Evolutionary conservation across 2,113 vertebrate species (phyloP), one percentile per base, ranked within the genome.

Genomic region (Orientallactaga bullata): DNA sequence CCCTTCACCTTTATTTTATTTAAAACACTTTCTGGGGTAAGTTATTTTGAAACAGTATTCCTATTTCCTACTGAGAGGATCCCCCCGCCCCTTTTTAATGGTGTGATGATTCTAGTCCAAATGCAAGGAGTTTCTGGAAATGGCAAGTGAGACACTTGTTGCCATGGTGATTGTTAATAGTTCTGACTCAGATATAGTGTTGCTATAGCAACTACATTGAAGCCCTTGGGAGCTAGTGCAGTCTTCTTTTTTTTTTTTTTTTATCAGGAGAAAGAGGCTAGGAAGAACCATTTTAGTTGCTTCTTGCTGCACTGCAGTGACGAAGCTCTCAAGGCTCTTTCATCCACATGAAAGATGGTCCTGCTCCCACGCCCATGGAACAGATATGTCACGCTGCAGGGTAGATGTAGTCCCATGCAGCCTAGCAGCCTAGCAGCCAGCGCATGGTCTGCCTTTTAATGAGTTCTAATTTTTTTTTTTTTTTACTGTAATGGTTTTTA

Each of bases 131-230:
- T 97, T 91, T 97, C 98, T 97, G 97, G 94, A 98, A 98, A 98
- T 97, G 98, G 98, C 98, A 98, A 98, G 97, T 96, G 98, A 98
- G 96, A 97, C 98, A 98, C 98, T 98, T 98, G 98, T 98, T 98
- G 98, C 98, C 98, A 98, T 98, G 98, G 98, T 97, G 98, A 98
- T 97, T 88, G 97, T 96, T 98, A 98, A 98, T 98, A 98, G 98
- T 98, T 98, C 98, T 98, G 98, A 98, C 98, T 98, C 98, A 98
- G 98, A 98, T 97, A 95, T 97, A 97, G 93, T 5, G 96, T 98
- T 98, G 97, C 98, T 97, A 97, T 90, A 97, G 98, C 97, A 98
- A 98, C 98, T 66, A 91, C 97, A 97, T 97, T 97, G 94, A 94
- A 98, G 97, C 97, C 98, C 98, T 97, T 98, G 66, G 97, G 98